These are phyloP conservation scores for Rhea americana DNA, from an alignment of 2,113 vertebrate genomes.

Conservation along the genomic window DNA sequence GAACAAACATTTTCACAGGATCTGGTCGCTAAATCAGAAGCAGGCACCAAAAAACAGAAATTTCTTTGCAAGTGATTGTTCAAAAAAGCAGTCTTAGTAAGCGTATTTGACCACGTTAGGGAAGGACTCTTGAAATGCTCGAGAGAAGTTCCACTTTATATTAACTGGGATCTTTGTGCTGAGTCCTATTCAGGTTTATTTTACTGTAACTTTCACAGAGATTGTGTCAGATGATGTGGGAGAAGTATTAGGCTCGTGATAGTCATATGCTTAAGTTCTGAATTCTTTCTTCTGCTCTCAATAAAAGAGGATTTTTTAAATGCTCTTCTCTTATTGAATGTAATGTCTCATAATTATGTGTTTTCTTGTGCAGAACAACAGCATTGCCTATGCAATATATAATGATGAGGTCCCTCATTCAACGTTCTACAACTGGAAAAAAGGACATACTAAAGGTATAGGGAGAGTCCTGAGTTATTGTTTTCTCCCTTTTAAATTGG, in stretches of 20 bases:
- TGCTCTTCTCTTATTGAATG: neutral
- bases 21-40: conserved; percentile 11
- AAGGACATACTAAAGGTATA: conserved; percentile 92
- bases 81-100: neutral
- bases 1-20: conserved; percentile 2
- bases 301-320: neutral
- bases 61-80: neutral
- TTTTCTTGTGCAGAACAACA: conserved; percentile 73
- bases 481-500: neutral
- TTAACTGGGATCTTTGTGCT: neutral
- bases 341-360: conserved; percentile 24
- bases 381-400: conserved; percentile 84
- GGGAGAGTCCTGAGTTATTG: neutral
- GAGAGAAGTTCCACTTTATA: neutral
- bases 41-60: neutral
- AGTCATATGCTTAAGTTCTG: neutral
- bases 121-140: neutral
- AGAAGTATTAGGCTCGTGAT: neutral
- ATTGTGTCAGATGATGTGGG: neutral
- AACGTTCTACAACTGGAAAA: conserved; percentile 65
- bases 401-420: conserved; percentile 85
- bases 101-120: neutral
- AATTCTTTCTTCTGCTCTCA: neutral
- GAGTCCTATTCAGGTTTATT: neutral
- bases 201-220: neutral